Evolutionary conservation across 2,888 invertebrate genomes (phyloP), one percentile per base, ranked within the genome.

Genomic region (Yponomeuta sedellus): DNA sequence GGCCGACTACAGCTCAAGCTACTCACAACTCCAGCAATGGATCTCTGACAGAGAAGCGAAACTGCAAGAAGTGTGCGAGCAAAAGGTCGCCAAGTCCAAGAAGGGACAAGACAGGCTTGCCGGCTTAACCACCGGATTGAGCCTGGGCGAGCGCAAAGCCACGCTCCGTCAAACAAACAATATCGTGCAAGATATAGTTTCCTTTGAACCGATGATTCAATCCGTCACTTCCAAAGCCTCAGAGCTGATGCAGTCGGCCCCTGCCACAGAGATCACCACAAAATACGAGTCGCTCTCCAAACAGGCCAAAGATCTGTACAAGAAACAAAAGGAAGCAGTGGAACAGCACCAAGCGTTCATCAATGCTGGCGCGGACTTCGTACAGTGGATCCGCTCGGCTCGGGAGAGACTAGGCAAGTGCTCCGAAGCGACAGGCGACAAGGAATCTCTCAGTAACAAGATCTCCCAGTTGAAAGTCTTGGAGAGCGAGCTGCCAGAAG

Each of bases 161-260:
- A 96, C 95, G 75, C 92, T 98, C 62, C 93, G 97, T 72, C 96
- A 97, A 88, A 97, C 97, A 67, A 97, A 97, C 88, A 97, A 97
- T 83, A 97, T 98, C 78, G 97, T 98, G 61, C 98, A 98, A 89
- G 98, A 99, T 86, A 98, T 98, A 79, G 97, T 97, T 72, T 97
- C 98, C 66, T 97, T 98, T 86, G 98, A 98, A 83, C 98, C 98
- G 65, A 98, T 98, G 97, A 97, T 98, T 75, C 97, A 98, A 83
- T 98, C 98, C 61, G 97, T 98, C 58, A 95, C 97, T 66, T 96
- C 96, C 66, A 98, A 98, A 91, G 98, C 98, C 70, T 97, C 97
- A 74, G 97, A 97, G 86, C 92, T 98, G 73, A 96, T 96, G 86
- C 97, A 97, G 87, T 96, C 96, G 69, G 96, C 96, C 66, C 97